Evolutionary conservation across 2,113 vertebrate genomes (phyloP).

Genomic region (Probosciger aterrimus): DNA sequence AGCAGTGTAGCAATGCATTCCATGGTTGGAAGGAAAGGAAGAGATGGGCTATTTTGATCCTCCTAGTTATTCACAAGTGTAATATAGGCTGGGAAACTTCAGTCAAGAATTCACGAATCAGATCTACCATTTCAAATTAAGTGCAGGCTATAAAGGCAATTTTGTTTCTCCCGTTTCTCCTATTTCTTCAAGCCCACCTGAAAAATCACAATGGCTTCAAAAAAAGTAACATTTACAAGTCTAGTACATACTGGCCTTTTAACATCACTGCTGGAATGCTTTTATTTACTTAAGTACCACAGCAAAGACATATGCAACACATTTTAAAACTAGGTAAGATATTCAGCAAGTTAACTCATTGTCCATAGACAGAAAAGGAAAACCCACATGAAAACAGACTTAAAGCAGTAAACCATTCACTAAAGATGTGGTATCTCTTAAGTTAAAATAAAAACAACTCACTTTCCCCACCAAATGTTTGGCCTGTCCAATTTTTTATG

Average conservation of each 20-base stretch:
- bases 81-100: neutral
- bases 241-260: neutral
- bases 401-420: neutral
- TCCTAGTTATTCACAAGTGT: neutral
- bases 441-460: constrained; percentile 63
- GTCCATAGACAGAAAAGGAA: neutral
- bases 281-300: neutral
- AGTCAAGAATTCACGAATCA: neutral
- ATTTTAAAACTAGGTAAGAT: neutral
- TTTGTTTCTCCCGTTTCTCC: neutral
- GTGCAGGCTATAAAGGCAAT: neutral
- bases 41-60: neutral
- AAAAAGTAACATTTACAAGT: neutral
- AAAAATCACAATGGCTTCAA: neutral
- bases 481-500: constrained; percentile 80
- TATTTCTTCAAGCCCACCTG: neutral
- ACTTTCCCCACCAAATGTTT: constrained; percentile 99
- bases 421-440: neutral
- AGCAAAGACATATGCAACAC: neutral
- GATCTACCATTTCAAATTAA: neutral
- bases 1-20: neutral
- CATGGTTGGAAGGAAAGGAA: neutral
- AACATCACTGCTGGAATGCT: neutral
- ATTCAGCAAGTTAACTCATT: neutral
- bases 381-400: neutral